Evolutionary conservation across 2,888 invertebrate species (phyloP).

Genomic region (Sphaerolaimus hirsutus): DNA sequence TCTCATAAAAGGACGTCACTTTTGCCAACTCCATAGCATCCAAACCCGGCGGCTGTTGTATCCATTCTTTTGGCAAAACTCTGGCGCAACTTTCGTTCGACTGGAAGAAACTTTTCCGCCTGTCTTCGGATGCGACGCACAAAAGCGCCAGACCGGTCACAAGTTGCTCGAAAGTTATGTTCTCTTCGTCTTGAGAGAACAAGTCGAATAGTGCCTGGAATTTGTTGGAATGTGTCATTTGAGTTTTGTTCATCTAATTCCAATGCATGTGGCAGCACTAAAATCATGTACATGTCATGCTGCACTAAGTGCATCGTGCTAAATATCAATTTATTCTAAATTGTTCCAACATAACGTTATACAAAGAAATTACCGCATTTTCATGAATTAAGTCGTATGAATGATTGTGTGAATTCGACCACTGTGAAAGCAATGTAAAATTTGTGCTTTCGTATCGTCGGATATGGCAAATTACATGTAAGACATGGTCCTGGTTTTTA

Average conservation of each 20-base stretch:
- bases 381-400: no score
- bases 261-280: not conserved
- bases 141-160: not conserved
- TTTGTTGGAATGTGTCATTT: not conserved
- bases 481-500: no score
- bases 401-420: not conserved
- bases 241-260: not conserved
- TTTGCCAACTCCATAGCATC: not conserved
- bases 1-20: conserved; percentile 52
- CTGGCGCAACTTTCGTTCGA: not conserved
- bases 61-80: not conserved
- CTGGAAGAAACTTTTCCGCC: not conserved
- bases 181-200: not conserved
- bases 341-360: not conserved
- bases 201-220: not conserved
- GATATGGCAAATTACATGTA: no score
- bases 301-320: not conserved
- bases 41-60: not conserved
- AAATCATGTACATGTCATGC: no score
- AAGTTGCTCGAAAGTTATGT: not conserved
- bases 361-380: no score
- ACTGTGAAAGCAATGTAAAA: not conserved
- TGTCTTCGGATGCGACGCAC: not conserved
- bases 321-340: not conserved
- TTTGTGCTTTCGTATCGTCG: no score